These are phyloP conservation scores for Pogonus chalceus DNA, from an alignment of 1,140 invertebrate species.

Conservation along the genomic window DNA sequence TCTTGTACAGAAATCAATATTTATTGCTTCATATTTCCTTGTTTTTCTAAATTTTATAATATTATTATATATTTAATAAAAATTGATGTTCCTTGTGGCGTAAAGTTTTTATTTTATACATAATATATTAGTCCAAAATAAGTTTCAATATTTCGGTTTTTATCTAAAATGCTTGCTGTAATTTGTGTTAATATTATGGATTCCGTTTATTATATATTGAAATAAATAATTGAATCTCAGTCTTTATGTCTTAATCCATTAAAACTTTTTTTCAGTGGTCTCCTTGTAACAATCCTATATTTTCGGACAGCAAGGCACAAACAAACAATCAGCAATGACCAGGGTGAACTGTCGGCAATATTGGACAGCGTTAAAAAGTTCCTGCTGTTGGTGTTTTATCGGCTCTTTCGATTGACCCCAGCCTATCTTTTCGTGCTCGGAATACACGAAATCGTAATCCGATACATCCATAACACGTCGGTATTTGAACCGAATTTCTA, in stretches of 20 bases:
- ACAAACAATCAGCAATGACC: slow-evolving; percentile 15
- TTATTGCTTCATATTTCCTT: too few species aligned
- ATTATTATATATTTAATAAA: too few species aligned
- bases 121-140: too few species aligned
- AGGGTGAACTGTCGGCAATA: slow-evolving; percentile 29
- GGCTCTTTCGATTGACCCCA: slow-evolving; percentile 65
- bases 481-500: slow-evolving; percentile 65
- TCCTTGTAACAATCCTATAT: slow-evolving; percentile 64
- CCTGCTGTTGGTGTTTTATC: slow-evolving; percentile 48
- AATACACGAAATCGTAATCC: slow-evolving; percentile 57
- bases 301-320: slow-evolving; percentile 45
- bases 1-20: too few species aligned
- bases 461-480: slow-evolving; percentile 51
- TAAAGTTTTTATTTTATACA: too few species aligned
- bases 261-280: slow-evolving; percentile 47
- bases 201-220: too few species aligned
- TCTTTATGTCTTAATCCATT: neutral
- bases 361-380: slow-evolving; percentile 34
- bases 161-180: too few species aligned
- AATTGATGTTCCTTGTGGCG: too few species aligned
- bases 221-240: slow-evolving; percentile 7
- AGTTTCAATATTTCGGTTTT: too few species aligned
- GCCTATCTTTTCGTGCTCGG: slow-evolving; percentile 71
- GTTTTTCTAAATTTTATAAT: too few species aligned
- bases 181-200: too few species aligned